Conservation (phyloP, 2,888 invertebrate species). For the Drosophila mercatorum region DNA sequence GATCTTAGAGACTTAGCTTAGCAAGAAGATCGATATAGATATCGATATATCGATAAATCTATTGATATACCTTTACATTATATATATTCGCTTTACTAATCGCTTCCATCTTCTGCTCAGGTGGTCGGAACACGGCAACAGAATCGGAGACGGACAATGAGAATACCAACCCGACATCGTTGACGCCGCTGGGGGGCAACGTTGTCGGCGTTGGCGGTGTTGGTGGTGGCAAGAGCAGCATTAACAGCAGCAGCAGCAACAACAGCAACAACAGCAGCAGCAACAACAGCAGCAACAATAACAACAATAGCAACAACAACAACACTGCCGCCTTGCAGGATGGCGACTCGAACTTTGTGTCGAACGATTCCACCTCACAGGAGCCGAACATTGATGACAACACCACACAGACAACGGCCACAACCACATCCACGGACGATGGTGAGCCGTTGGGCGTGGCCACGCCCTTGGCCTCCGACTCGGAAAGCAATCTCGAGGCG, state of each 20-base stretch:
- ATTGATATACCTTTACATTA: background rate
- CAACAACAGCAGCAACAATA: conserved; percentile 36
- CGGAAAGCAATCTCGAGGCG: conserved; percentile 91
- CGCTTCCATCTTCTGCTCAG: conserved; percentile 12
- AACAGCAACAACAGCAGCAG: conserved; percentile 4
- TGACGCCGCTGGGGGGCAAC: conserved; percentile 42
- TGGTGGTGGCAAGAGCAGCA: conserved; percentile 44
- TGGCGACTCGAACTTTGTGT: conserved; percentile 83
- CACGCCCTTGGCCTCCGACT: conserved; percentile 86
- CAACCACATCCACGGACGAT: conserved; percentile 84
- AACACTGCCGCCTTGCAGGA: conserved; percentile 66
- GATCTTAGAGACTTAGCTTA: too few relatives aligned
- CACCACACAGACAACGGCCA: conserved; percentile 86
- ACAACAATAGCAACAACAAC: conserved; percentile 49
- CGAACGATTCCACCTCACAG: conserved; percentile 84
- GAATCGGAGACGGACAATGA: conserved; percentile 81
- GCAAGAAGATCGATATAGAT: too few relatives aligned
- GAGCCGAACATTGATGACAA: conserved; percentile 83
- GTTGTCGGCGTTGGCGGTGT: conserved; percentile 9
- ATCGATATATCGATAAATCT: background rate
- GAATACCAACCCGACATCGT: conserved; percentile 75
- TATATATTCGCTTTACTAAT: background rate
- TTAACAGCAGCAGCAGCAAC: conserved; percentile 12
- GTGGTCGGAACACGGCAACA: conserved; percentile 75
- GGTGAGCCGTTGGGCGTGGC: conserved; percentile 56